A percentile compares a stretch with the other conserved stretches of the same genome.
Evolutionary conservation across 2,113 vertebrate species (phyloP).

Genomic region (Bubalus kerabau): DNA sequence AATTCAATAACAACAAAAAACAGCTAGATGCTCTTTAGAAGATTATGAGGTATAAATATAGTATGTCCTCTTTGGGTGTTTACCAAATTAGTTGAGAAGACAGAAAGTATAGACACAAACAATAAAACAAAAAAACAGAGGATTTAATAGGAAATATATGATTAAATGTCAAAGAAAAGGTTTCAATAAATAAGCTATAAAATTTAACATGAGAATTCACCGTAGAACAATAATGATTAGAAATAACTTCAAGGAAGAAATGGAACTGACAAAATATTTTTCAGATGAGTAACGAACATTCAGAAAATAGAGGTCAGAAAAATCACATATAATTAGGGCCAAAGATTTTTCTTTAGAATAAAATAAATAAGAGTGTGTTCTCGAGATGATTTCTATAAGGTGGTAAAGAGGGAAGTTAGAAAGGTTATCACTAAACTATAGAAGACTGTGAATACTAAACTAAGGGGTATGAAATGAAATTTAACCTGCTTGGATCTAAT

Average conservation of each 20-base stretch:
- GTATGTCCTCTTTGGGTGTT: background rate
- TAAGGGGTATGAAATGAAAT: background rate
- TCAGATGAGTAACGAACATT: background rate
- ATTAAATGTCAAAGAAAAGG: conserved; percentile 9
- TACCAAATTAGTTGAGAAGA: conserved; percentile 31
- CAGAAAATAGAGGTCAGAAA: background rate
- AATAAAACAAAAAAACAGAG: background rate
- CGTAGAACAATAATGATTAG: background rate
- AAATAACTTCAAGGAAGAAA: background rate
- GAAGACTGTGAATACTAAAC: background rate
- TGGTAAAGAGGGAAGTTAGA: background rate
- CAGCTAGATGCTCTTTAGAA: background rate
- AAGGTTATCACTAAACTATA: background rate
- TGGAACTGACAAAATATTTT: background rate
- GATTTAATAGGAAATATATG: background rate
- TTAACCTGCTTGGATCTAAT: background rate
- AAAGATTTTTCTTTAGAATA: background rate
- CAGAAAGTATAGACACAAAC: background rate
- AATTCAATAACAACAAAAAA: background rate
- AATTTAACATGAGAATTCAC: background rate
- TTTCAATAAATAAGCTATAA: background rate
- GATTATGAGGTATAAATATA: background rate
- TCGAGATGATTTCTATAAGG: background rate
- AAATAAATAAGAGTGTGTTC: conserved; percentile 23
- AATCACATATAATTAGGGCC: background rate